Conservation (phyloP, 2,113 vertebrate species). For the Pundamilia nyererei region DNA sequence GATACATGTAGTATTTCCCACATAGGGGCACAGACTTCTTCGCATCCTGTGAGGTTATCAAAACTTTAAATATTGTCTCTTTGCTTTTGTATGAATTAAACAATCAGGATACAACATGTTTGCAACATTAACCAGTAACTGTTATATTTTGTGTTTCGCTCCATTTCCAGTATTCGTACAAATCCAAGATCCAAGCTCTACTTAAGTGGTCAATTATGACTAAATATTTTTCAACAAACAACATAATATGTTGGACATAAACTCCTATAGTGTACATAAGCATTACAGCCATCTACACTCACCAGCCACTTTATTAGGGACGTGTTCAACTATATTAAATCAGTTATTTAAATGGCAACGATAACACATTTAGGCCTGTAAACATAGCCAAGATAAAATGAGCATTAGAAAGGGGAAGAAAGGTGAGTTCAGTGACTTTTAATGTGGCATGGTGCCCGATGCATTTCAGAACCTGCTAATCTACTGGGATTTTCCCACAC, state of each 20-base stretch:
- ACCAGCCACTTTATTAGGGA: neutral
- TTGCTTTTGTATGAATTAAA: neutral
- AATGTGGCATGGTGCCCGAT: neutral
- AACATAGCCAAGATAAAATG: neutral
- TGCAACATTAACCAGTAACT: neutral
- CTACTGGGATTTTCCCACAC: fast-evolving
- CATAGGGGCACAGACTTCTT: neutral
- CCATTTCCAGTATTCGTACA: neutral
- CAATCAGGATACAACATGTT: neutral
- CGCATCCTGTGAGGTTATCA: neutral
- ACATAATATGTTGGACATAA: neutral
- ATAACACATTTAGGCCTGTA: fast-evolving
- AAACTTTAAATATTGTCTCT: neutral
- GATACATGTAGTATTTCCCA: neutral
- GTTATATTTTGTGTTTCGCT: neutral
- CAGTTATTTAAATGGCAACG: neutral
- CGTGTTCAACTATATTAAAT: neutral
- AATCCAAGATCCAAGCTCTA: neutral
- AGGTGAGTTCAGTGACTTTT: neutral
- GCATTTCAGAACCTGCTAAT: neutral
- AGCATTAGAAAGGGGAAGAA: neutral
- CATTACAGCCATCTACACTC: neutral
- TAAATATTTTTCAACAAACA: neutral
- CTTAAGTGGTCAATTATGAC: fast-evolving
- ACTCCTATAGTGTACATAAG: neutral